A percentile compares a stretch with the other conserved stretches of the same genome.
phyloP scores from a whole-genome alignment of 2,888 invertebrate genomes.

The Acronicta psi region DNA sequence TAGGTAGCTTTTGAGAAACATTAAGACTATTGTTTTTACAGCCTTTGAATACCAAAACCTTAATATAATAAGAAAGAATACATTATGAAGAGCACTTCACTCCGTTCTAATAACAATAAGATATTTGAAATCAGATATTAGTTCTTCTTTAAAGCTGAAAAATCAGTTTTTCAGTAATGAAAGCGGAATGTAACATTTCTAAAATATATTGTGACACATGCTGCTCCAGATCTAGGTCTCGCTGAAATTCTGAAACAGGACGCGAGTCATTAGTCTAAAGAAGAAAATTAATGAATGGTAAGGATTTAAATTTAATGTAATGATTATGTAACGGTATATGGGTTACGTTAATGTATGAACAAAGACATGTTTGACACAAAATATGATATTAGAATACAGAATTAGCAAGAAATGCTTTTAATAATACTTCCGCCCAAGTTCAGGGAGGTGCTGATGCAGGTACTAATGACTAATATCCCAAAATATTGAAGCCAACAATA shows the following conservation, averaged over 20 bases:
- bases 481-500: constrained; percentile 3
- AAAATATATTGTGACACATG: constrained; percentile 19
- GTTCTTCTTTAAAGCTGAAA: constrained; percentile 1
- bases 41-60: too few relatives aligned
- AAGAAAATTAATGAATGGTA: constrained; percentile 36
- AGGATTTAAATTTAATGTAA: constrained; percentile 27
- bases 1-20: too few relatives aligned
- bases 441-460: neutral
- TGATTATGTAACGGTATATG: constrained; percentile 3
- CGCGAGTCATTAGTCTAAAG: constrained; percentile 31
- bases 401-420: neutral
- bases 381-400: neutral
- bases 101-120: neutral
- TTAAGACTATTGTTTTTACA: too few relatives aligned
- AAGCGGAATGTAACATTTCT: constrained; percentile 25
- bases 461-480: neutral
- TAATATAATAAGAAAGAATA: too few relatives aligned
- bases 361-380: neutral
- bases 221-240: constrained; percentile 15
- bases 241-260: constrained; percentile 36
- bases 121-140: neutral
- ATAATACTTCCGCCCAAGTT: too few relatives aligned
- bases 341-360: constrained; percentile 6
- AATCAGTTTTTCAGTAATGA: too few relatives aligned
- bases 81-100: too few relatives aligned